A percentile compares a stretch with the other conserved stretches of the same genome.
phyloP scores from a whole-genome alignment of 1,140 invertebrate species.

The Panonychus citri region DNA sequence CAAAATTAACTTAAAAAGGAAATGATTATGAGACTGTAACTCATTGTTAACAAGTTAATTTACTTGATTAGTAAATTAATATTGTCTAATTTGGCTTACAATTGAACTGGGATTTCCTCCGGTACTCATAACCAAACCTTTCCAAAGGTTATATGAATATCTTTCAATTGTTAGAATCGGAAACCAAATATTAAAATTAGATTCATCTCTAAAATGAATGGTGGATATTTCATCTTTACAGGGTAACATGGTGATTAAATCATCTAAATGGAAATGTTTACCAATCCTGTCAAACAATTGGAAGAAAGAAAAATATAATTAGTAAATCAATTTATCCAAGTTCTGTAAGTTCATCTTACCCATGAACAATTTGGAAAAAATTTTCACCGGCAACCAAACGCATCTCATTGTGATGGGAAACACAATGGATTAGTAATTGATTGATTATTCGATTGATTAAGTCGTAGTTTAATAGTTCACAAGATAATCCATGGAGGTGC shows the following conservation, averaged over 20 bases:
- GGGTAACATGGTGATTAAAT: background rate
- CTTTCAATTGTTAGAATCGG: background rate
- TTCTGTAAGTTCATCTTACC: background rate
- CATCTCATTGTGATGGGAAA: background rate
- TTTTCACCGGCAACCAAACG: background rate
- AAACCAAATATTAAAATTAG: background rate
- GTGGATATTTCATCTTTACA: background rate
- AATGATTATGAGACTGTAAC: no score
- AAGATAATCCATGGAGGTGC: background rate
- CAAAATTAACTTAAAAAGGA: no score
- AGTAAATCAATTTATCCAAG: background rate
- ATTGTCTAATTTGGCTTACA: background rate
- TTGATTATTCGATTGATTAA: background rate
- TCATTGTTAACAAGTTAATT: no score
- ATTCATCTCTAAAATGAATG: background rate
- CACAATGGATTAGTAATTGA: constrained; percentile 1
- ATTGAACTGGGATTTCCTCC: background rate
- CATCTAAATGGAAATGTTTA: background rate
- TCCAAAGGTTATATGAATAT: background rate
- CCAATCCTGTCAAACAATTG: background rate
- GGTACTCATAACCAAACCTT: background rate
- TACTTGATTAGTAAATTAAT: no score
- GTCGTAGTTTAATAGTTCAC: background rate
- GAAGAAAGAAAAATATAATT: background rate
- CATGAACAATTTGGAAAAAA: background rate